Conservation (phyloP, 2,113 vertebrate species). For the Cottus gobio region DNA sequence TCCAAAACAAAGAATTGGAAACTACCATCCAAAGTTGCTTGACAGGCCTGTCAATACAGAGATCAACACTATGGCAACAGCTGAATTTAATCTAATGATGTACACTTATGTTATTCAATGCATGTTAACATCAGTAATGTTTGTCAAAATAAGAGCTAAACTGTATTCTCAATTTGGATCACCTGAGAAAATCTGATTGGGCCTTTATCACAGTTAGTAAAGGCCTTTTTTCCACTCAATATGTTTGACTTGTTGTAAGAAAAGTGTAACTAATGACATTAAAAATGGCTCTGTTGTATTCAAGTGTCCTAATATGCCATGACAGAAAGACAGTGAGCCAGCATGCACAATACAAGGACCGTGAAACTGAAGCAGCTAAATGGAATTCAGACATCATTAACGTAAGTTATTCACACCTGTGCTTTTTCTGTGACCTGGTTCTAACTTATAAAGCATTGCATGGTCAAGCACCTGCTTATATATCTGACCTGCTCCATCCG, state of each 20-base stretch:
- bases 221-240: background rate
- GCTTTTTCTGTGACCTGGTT: background rate
- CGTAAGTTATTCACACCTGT: background rate
- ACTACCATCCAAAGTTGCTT: background rate
- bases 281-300: background rate
- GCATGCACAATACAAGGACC: background rate
- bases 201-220: background rate
- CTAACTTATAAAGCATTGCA: too few relatives aligned
- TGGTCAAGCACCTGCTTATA: too few relatives aligned
- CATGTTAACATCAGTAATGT: background rate
- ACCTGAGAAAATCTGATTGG: background rate
- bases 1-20: constrained; percentile 1
- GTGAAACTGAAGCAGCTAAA: background rate
- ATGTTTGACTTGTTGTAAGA: background rate
- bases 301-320: background rate
- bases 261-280: background rate
- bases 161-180: background rate
- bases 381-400: background rate
- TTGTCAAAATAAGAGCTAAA: background rate
- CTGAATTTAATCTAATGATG: background rate
- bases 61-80: background rate
- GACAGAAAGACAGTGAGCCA: background rate
- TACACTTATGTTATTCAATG: background rate
- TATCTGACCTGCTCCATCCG: too few relatives aligned
- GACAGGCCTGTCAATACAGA: background rate